Base-by-base conservation (phyloP, 2,113 vertebrate species). In the Gymnorhina tibicen region DNA sequence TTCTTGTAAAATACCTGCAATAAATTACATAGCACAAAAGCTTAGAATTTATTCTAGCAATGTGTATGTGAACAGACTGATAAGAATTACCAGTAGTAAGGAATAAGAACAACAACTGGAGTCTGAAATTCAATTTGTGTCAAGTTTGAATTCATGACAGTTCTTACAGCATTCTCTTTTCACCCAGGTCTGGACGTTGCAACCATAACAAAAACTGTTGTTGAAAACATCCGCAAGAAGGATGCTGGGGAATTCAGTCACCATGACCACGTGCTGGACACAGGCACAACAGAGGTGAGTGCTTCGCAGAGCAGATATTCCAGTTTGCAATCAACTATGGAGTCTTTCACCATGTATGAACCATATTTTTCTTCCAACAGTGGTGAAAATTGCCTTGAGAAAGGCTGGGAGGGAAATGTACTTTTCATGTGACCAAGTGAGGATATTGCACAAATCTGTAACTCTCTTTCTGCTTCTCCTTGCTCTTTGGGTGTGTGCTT, bases 171-270 rank as follows among this genome's bases (percentile, higher is more conserved):
- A 22, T 66, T 90, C 67, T 87, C 10, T 77, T 60, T 91, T 85
- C 67, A 91, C 62, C 59, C 72, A 99, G 99, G 98, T 94, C 96
- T 99, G 89, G 98, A 99, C 49, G 97, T 98, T 82, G 98, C 99
- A 46, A 96, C 98, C n/a, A 98, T 99, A 89, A 99, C 99, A 39
- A 99, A 99, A 97, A 98, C 98, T 28, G 98, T 99, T 81, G 99
- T 99, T 92, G 99, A 99, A 97, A 99, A 98, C 22, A 99, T 98
- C 76, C 97, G 99, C 56, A 98, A 98, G 96, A 98, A 97, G 93
- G 98, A 99, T 82, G 82, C 96, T 35, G 98, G 97, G n/a, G 98
- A 98, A 79, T 99, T 99, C 92, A 98, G 98, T 62, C 99, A 99
- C 93, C 99, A 99, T 49, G 98, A 99, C 84, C 86, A 97, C 41